Conservation (phyloP, 2,888 invertebrate genomes). For the Microctonus hyperodae region DNA sequence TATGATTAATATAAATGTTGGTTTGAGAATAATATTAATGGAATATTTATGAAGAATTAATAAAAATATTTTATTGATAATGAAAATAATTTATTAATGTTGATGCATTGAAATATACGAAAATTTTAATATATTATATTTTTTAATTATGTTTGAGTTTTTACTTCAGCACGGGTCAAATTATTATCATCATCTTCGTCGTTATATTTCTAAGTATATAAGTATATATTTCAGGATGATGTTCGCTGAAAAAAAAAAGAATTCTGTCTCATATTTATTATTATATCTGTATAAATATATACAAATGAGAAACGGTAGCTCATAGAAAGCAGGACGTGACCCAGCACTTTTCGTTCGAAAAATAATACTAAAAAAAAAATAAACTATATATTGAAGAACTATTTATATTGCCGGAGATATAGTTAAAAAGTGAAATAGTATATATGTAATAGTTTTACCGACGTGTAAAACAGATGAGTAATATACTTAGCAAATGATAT, state of each 20-base stretch:
- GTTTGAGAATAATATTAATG: too few relatives aligned
- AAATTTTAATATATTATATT: not conserved
- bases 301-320: slow-evolving; percentile 19
- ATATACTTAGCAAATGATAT: not conserved
- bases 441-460: not conserved
- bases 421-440: slow-evolving; percentile 34
- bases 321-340: slow-evolving; percentile 50
- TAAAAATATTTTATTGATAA: too few relatives aligned
- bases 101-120: slow-evolving; percentile 25
- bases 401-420: slow-evolving; percentile 8
- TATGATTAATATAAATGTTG: too few relatives aligned
- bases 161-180: slow-evolving; percentile 23
- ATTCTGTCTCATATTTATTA: not conserved
- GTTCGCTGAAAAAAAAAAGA: slow-evolving; percentile 27
- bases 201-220: slow-evolving; percentile 34
- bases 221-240: slow-evolving; percentile 33
- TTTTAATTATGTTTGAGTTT: not conserved
- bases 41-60: too few relatives aligned
- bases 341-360: slow-evolving; percentile 44
- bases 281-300: slow-evolving; percentile 19
- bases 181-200: slow-evolving; percentile 19
- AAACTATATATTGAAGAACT: slow-evolving; percentile 6
- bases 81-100: slow-evolving; percentile 18
- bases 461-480: not conserved
- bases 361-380: slow-evolving; percentile 39